Evolutionary conservation across 2,797 vertebrate genomes (phyloP).

Genomic region (Rhinichthys osculus): DNA sequence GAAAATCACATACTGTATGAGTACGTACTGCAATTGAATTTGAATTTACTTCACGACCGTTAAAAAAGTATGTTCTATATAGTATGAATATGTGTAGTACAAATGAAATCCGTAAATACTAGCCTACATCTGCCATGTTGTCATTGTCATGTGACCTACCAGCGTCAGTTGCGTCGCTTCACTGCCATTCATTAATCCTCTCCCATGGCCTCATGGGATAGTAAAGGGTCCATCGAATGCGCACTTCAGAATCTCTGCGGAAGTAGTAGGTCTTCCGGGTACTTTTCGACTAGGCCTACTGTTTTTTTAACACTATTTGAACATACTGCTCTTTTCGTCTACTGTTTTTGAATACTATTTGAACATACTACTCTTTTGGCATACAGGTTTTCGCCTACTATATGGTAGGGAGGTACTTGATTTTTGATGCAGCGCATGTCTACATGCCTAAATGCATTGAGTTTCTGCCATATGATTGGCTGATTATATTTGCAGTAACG

Average conservation of each 20-base stretch:
- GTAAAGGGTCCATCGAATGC: background rate
- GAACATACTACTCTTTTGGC: background rate
- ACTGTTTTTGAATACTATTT: background rate
- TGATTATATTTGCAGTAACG: background rate
- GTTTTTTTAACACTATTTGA: background rate
- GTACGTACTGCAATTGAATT: background rate
- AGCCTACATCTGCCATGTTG: background rate
- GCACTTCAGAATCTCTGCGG: background rate
- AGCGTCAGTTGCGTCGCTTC: background rate
- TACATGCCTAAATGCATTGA: background rate
- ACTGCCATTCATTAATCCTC: background rate
- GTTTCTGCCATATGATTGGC: background rate
- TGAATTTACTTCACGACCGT: background rate
- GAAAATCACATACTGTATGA: background rate
- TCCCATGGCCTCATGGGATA: background rate
- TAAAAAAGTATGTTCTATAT: background rate
- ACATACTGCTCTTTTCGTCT: background rate
- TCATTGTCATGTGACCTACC: background rate
- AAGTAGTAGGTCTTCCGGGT: background rate
- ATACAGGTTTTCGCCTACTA: background rate
- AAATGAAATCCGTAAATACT: background rate
- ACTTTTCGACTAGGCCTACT: background rate
- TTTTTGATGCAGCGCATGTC: background rate
- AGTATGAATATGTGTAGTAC: background rate
- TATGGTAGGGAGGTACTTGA: background rate